Percentiles rank a stretch among this genome's conserved stretches.
Conservation (phyloP, 2,113 vertebrate species). For the Lycaon pictus region DNA sequence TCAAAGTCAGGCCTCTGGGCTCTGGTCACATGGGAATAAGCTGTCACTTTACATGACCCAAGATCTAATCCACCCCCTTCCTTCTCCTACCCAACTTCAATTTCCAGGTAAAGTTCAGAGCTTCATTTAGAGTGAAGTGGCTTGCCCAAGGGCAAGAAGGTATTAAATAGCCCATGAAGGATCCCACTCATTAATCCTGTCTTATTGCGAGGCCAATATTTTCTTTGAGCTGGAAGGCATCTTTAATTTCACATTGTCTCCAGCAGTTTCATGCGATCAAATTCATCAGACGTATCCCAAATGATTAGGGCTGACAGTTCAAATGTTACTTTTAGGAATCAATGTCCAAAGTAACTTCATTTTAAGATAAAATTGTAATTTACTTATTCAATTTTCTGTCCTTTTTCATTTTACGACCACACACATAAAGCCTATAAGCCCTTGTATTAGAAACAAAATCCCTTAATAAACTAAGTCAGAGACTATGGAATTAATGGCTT, state of each 20-base stretch:
- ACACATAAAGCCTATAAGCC: background rate
- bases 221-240: background rate
- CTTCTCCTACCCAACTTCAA: conserved; percentile 9
- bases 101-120: conserved; percentile 23
- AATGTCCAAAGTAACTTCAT: background rate
- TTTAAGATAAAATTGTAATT: conserved; percentile 15
- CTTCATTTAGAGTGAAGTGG: background rate
- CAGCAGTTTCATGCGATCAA: background rate
- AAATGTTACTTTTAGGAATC: conserved; percentile 9
- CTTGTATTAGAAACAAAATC: background rate
- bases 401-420: background rate
- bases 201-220: background rate
- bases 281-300: background rate
- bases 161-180: background rate
- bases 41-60: conserved; percentile 32
- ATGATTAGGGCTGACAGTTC: background rate
- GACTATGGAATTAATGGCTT: background rate
- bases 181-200: background rate
- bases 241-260: conserved; percentile 28
- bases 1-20: background rate
- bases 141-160: background rate
- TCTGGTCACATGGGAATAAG: background rate
- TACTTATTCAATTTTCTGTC: conserved; percentile 8
- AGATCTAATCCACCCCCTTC: background rate
- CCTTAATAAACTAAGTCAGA: background rate